Percentiles rank a stretch among this genome's conserved stretches.
phyloP scores from a whole-genome alignment of 2,888 invertebrate species.

The Phrixothrix hirtus region DNA sequence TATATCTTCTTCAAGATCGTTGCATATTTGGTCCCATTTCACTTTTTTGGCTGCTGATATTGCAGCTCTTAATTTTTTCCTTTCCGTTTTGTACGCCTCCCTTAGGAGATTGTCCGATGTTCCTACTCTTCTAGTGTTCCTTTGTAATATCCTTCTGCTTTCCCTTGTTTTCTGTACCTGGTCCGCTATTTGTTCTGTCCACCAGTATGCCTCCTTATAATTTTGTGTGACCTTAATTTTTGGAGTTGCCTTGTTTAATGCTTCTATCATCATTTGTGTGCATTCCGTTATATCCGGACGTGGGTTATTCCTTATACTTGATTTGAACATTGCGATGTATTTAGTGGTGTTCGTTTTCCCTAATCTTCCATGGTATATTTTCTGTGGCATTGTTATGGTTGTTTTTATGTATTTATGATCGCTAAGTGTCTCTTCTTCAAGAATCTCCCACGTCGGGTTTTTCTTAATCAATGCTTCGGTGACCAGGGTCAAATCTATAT shows the following conservation, averaged over 20 bases:
- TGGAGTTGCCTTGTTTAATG: not conserved
- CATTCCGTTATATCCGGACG: not conserved
- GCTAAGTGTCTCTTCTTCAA: too few species aligned
- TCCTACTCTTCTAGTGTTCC: not conserved
- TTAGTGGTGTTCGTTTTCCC: too few species aligned
- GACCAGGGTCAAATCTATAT: not conserved
- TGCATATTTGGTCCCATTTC: too few species aligned
- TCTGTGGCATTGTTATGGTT: too few species aligned
- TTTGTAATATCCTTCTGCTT: not conserved
- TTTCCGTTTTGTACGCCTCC: not conserved
- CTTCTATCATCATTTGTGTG: not conserved
- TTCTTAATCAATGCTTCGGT: not conserved
- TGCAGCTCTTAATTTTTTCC: not conserved
- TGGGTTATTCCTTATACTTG: too few species aligned
- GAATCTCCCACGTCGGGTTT: not conserved
- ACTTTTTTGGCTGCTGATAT: not conserved
- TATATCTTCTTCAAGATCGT: not conserved
- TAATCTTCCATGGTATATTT: too few species aligned
- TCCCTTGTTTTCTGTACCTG: not conserved
- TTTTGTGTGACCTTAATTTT: not conserved
- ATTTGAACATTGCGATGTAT: too few species aligned
- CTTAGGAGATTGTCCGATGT: not conserved
- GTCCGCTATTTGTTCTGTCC: not conserved
- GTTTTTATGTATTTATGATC: too few species aligned
- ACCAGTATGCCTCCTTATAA: not conserved